These are phyloP conservation scores for Eleutherodactylus coqui DNA, from an alignment of 2,797 vertebrate species.

Conservation along the genomic window DNA sequence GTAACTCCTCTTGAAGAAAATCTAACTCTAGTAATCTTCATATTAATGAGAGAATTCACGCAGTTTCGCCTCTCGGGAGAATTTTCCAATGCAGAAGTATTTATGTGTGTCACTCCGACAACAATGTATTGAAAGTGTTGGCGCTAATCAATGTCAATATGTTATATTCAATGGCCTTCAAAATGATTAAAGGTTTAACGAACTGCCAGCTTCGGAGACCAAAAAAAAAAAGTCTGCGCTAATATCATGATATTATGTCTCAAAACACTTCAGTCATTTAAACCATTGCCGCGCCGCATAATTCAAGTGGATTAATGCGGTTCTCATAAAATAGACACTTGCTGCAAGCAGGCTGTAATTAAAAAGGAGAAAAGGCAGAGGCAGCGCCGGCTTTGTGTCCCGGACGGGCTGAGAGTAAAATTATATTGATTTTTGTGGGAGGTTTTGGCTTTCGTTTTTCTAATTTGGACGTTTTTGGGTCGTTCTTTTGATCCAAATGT, in stretches of 20 bases:
- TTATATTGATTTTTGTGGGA: constrained; percentile 8
- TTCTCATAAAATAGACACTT: constrained; percentile 37
- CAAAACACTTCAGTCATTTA: constrained; percentile 47
- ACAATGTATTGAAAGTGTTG: constrained; percentile 63
- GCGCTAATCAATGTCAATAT: constrained; percentile 66
- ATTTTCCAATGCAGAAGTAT: constrained; percentile 58
- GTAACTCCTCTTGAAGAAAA: constrained; percentile 58
- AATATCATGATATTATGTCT: constrained; percentile 50
- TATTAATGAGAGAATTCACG: constrained; percentile 60
- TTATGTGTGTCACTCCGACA: constrained; percentile 60
- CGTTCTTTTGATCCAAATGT: neutral
- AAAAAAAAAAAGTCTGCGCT: constrained; percentile 10
- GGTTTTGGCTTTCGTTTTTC: neutral
- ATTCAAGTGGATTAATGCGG: constrained; percentile 37
- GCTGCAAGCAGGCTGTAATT: constrained; percentile 27
- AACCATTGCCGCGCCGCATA: constrained; percentile 24
- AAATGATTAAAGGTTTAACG: constrained; percentile 60
- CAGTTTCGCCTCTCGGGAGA: constrained; percentile 13
- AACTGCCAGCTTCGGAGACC: constrained; percentile 45
- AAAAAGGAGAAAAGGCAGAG: neutral
- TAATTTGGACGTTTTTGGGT: neutral
- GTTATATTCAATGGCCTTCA: constrained; percentile 60
- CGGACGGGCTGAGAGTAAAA: neutral
- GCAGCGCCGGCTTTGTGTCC: neutral
- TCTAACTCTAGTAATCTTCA: constrained; percentile 6